Base-by-base conservation (phyloP, 2,888 invertebrate species). In the Rhimphoctona megacephalus region DNA sequence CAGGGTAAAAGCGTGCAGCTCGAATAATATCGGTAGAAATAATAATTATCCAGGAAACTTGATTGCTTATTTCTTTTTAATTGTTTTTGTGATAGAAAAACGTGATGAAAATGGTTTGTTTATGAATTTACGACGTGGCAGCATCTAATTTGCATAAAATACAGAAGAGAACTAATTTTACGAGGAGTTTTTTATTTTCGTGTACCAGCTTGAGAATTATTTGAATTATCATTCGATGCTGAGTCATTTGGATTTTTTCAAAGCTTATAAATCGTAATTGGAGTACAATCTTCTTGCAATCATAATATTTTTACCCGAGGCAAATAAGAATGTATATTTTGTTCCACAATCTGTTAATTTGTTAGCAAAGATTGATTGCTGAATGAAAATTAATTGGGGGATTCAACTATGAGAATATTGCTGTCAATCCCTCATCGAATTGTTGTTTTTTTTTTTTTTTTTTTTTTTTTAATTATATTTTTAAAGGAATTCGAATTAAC, bases 321-420 rank as follows among this genome's bases (percentile, higher is more conserved):
- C 25, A 25, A 57, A 25, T 25, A 25, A 54, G 22, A 54, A 22
- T 54, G 8, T 25, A 39, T 9, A 9, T 9, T 39, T 39, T 8
- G 57, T 25, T 4, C 1, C 54, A 25, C 57, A 7, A 57, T 57
- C 22, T 8, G 22, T 39, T 39, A 69, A 76, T 66, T 82, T 57
- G 39, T 54, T 46, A 57, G 52, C 25, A n/a, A 49, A 36, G 67
- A 67, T 66, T 78, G 49, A 57, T 64, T 30, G 64, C 43, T 76
- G 77, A 67, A 78, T 78, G 52, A 78, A 33, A 49, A 67, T 36
- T 36, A 67, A 78, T 78, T 78, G 67, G 66, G 66, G 67, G 39
- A 67, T 67, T 43, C 39, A 33, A 43, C 43, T 54, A 30, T n/a
- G 79, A 57, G 43, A 57, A 79, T 70, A 57, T 70, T 57, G n/a